Conservation (phyloP, 2,888 invertebrate species). For the Tinea semifulvella region DNA sequence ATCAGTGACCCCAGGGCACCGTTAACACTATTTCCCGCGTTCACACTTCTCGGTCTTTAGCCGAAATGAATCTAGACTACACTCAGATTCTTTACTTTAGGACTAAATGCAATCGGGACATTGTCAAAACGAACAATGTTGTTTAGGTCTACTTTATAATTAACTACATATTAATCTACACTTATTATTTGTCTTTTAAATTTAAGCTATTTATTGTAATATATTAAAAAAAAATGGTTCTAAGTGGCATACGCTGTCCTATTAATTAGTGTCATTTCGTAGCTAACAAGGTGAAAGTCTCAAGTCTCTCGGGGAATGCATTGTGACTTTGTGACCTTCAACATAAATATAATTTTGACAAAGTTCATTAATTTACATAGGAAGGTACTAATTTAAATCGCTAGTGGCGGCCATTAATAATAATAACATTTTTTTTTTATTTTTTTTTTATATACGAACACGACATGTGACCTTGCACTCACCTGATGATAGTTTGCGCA, state of each 20-base stretch:
- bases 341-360: not conserved
- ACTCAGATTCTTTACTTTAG: too few species aligned
- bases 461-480: too few species aligned
- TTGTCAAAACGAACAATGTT: not conserved
- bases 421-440: not conserved
- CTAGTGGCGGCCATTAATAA: not conserved
- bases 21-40: too few species aligned
- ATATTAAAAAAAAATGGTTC: slow-evolving; percentile 15
- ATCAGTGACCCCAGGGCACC: too few species aligned
- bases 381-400: too few species aligned
- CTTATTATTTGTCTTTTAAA: not conserved
- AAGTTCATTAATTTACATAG: too few species aligned
- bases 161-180: not conserved
- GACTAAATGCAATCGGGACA: not conserved
- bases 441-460: too few species aligned
- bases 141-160: not conserved
- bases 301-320: slow-evolving; percentile 22
- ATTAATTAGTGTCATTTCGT: slow-evolving; percentile 35
- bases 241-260: slow-evolving; percentile 22
- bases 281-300: slow-evolving; percentile 29
- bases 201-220: not conserved
- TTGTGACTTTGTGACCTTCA: slow-evolving; percentile 11
- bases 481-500: too few species aligned
- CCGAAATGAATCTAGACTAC: too few species aligned
- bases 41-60: too few species aligned